Percentiles rank a stretch among this genome's conserved stretches.
Conservation (phyloP, 2,888 invertebrate genomes). For the Conus canariensis region DNA sequence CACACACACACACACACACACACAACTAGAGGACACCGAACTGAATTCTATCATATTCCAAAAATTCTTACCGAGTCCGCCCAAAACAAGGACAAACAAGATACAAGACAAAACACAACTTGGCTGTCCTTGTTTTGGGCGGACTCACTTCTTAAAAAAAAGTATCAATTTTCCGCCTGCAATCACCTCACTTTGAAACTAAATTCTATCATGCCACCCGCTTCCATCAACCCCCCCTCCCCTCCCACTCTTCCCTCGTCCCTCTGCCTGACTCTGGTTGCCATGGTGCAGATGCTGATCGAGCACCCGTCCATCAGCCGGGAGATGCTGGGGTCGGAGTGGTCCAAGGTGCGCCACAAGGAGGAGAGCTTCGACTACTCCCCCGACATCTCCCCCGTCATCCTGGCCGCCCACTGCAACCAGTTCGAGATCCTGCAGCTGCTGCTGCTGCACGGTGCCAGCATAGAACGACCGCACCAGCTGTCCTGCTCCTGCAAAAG, state of each 20-base stretch:
- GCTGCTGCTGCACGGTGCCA: conserved; percentile 80
- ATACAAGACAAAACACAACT: too few species aligned
- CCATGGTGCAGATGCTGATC: conserved; percentile 78
- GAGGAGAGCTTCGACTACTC: conserved; percentile 81
- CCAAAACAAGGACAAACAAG: too few species aligned
- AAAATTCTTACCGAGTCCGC: too few species aligned
- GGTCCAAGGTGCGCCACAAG: conserved; percentile 78
- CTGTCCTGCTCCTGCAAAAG: conserved; percentile 79
- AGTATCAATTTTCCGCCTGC: not conserved
- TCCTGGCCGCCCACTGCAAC: conserved; percentile 81
- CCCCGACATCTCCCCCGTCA: conserved; percentile 79
- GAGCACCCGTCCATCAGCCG: conserved; percentile 80
- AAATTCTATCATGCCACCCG: not conserved
- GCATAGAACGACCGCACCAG: conserved; percentile 79
- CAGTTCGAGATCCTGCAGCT: conserved; percentile 82
- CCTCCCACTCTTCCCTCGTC: not conserved
- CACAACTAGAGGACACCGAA: too few species aligned
- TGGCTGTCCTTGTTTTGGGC: too few species aligned
- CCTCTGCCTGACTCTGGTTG: not conserved
- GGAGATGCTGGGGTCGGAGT: conserved; percentile 81
- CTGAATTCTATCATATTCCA: too few species aligned
- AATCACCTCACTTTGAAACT: not conserved
- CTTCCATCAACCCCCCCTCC: not conserved
- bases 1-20: too few species aligned
- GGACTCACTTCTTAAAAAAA: too few species aligned